Evolutionary conservation across 2,113 vertebrate species (phyloP), one percentile per base, ranked within the genome.

Genomic region (Hippocampus abdominalis): DNA sequence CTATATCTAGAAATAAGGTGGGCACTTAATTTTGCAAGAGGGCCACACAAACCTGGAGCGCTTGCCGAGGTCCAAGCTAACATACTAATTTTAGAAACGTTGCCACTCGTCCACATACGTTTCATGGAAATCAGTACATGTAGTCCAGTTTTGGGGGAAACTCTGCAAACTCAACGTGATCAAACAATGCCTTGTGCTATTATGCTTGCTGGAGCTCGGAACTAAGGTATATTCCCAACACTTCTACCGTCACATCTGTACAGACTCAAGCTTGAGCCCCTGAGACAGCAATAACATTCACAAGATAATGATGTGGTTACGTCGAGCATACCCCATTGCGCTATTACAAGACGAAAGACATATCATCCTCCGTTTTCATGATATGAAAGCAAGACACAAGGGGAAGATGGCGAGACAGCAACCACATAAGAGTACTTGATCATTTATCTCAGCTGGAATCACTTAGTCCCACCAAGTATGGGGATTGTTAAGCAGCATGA

Each of bases 401-500:
- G 25, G 63, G 64, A 72, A 18, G 44, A 78, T 42, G 51, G 66
- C 29, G 32, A 64, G 54, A 60, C 54, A 76, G 42, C 71, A 69
- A 66, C 73, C 64, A 32, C 66, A 69, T 60, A 60, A 68, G 29
- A 51, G 29, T 56, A 57, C 76, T 79, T 71, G 70, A 81, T 82
- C 9, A 25, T 64, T 73, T 60, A 29, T 68, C 69, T 73, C 46
- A 29, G 51, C 57, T 80, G 79, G 69, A 54, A 71, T 69, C 64
- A 68, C 57, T 81, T 53, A 64, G 49, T 68, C 54, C 12, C 21
- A 57, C 53, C 42, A 40, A 68, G 59, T 65, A 70, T 53, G 11
- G 20, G 70, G 25, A 12, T 65, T 56, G 46, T 57, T 4, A 70
- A 60, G 62, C 25, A 42, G 56, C 62, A 70, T 77, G 3, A 81